Base-by-base conservation (phyloP, 2,797 vertebrate species). In the Xyrichtys novacula region DNA sequence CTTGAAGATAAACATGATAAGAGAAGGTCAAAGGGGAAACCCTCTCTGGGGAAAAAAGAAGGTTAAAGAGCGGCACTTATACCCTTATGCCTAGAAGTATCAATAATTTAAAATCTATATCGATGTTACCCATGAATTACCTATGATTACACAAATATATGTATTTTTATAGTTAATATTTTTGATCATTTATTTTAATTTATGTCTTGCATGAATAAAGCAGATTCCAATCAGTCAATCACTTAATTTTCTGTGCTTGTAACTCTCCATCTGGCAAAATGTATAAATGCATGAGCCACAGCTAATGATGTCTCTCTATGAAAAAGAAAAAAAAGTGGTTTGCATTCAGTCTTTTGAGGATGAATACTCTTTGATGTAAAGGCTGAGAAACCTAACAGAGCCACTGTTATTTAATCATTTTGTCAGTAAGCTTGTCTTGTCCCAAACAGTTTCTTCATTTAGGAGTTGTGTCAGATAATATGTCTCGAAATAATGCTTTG, bases 151-250 rank as follows among this genome's bases (percentile, higher is more conserved):
- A n/a, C n/a, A n/a, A n/a, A n/a, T n/a, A n/a, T n/a, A n/a, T n/a
- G n/a, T n/a, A n/a, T n/a, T n/a, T n/a, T n/a, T n/a, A n/a, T n/a
- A n/a, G n/a, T n/a, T n/a, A n/a, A n/a, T n/a, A n/a, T n/a, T n/a
- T n/a, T n/a, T n/a, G n/a, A 31, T 10, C 6, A 58, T 46, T 57
- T 44, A 31, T 38, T 31, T 17, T 17, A 12, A 36, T 57, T 23
- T 44, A 50, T 19, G 49, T 42, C 14, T 26, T 26, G 23, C 26
- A 16, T 10, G 53, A 26, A 63, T 71, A 32, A 67, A 71, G n/a
- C n/a, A 17, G 46, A 55, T 64, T 17, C 20, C 11, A 19, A 42
- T 3, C 1, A 53, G 17, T n/a, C n/a, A 39, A 42, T 28, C 7
- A 7, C 1, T n/a, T 19, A 40, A 58, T 52, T 54, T 26, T n/a